These are phyloP conservation scores for Bombylius discolor DNA, from an alignment of 2,888 invertebrate species.

Conservation along the genomic window DNA sequence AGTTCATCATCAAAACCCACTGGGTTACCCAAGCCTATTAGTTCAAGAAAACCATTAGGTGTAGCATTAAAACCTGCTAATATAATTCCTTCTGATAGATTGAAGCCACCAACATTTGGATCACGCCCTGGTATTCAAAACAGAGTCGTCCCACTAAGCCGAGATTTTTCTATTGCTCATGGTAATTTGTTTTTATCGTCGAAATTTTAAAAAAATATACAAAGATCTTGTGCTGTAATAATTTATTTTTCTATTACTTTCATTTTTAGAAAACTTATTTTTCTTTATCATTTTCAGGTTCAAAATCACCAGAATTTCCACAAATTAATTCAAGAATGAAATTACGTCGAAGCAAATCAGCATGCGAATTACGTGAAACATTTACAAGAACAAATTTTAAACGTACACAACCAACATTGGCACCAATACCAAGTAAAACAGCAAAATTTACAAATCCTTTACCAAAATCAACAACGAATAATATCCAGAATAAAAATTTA, in stretches of 20 bases:
- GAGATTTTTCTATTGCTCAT: conserved; percentile 15
- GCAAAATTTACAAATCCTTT: conserved; percentile 16
- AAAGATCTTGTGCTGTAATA: not conserved
- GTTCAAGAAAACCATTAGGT: conserved; percentile 22
- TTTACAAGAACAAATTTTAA: conserved; percentile 19
- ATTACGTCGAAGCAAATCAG: conserved; percentile 18
- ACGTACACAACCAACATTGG: conserved; percentile 25
- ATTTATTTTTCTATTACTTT: not conserved
- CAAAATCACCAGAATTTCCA: not conserved
- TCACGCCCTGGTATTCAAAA: not conserved
- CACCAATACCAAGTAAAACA: conserved; percentile 25
- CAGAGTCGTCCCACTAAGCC: conserved; percentile 15
- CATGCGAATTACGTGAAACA: conserved; percentile 22
- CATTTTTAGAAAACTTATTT: not conserved
- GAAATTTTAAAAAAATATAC: not conserved
- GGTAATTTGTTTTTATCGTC: not conserved
- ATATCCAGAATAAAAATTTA: not conserved
- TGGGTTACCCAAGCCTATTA: conserved; percentile 33
- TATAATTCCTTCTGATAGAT: conserved; percentile 30
- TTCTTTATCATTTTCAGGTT: not conserved
- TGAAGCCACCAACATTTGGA: conserved; percentile 17
- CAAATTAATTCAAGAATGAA: conserved; percentile 12
- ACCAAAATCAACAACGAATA: not conserved
- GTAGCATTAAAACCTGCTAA: conserved; percentile 16
- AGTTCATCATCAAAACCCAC: not conserved